A percentile compares a stretch with the other conserved stretches of the same genome.
phyloP scores from a whole-genome alignment of 2,888 invertebrate species.

The Hyles lineata region DNA sequence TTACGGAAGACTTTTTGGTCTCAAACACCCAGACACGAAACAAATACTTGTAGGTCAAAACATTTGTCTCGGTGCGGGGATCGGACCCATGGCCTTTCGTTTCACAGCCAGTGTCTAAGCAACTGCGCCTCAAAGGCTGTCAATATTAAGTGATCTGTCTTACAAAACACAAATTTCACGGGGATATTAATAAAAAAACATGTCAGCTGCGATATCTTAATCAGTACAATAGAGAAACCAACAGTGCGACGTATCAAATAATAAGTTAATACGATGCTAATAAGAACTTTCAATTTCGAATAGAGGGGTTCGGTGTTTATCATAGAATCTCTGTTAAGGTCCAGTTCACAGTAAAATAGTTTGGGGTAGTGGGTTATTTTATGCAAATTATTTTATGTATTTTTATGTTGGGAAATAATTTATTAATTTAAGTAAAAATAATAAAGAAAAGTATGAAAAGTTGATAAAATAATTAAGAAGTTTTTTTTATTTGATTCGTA shows the following conservation, averaged over 20 bases:
- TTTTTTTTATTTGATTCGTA: too few species aligned
- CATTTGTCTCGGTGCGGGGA: too few species aligned
- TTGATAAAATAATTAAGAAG: too few species aligned
- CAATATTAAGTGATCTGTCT: not conserved
- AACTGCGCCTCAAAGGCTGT: too few species aligned
- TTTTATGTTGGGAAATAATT: not conserved
- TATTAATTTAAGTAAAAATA: too few species aligned
- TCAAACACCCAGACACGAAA: too few species aligned
- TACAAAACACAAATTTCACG: not conserved
- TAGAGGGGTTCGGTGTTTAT: conserved; percentile 7
- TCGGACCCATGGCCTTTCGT: too few species aligned
- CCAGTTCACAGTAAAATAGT: not conserved
- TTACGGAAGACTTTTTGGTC: too few species aligned
- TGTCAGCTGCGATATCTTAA: conserved; percentile 30
- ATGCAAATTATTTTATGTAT: not conserved
- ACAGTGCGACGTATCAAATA: conserved; percentile 57
- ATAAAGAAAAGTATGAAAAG: too few species aligned
- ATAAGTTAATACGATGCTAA: conserved; percentile 50
- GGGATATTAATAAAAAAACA: not conserved
- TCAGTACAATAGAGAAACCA: conserved; percentile 43
- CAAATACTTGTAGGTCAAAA: too few species aligned
- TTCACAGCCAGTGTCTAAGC: too few species aligned
- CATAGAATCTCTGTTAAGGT: conserved; percentile 28
- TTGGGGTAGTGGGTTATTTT: not conserved
- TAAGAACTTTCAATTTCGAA: conserved; percentile 46